These are phyloP conservation scores for Toxonevra muliebris DNA, from an alignment of 2,888 invertebrate genomes.

Conservation along the genomic window DNA sequence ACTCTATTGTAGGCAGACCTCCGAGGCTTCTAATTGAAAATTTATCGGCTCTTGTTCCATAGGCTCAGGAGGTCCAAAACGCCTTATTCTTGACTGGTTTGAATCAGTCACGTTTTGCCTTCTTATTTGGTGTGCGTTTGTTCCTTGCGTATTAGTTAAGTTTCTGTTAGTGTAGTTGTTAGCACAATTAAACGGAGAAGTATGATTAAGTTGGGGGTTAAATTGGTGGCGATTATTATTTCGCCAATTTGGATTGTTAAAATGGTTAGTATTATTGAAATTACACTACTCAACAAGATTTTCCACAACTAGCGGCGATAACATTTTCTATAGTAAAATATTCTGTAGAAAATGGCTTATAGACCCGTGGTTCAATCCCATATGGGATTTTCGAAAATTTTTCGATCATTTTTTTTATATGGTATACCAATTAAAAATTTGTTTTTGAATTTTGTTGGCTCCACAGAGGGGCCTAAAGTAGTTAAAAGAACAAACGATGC, in stretches of 20 bases:
- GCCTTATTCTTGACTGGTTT: conserved; percentile 30
- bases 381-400: too few species aligned
- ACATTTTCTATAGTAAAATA: too few species aligned
- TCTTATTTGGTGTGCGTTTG: background rate
- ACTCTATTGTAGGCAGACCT: conserved; percentile 20
- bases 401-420: too few species aligned
- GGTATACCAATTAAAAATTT: too few species aligned
- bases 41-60: conserved; percentile 30
- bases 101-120: conserved; percentile 14
- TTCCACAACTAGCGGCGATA: too few species aligned
- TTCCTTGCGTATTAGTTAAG: background rate
- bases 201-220: background rate
- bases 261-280: too few species aligned
- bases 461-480: too few species aligned
- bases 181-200: background rate
- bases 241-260: background rate
- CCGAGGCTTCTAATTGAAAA: conserved; percentile 32
- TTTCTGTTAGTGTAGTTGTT: background rate
- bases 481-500: too few species aligned
- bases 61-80: conserved; percentile 25
- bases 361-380: too few species aligned
- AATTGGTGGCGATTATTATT: background rate
- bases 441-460: too few species aligned
- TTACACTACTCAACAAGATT: too few species aligned
- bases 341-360: too few species aligned